A percentile compares a stretch with the other conserved stretches of the same genome.
Evolutionary conservation across 2,888 invertebrate genomes (phyloP).

Genomic region (Acleris cristana): DNA sequence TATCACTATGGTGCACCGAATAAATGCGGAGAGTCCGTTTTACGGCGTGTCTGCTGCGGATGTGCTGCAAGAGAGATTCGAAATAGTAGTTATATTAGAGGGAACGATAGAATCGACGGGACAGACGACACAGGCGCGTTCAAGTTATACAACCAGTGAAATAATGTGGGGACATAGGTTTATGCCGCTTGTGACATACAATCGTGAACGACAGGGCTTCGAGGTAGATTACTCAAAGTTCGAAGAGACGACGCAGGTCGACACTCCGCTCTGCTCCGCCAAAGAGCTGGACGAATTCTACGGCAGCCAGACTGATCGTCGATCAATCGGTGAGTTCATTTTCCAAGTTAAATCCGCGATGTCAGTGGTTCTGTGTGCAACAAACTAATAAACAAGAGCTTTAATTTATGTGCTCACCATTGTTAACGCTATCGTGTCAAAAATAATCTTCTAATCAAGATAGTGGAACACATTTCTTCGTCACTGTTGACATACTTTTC

Average conservation of each 20-base stretch:
- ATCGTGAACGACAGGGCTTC: conserved; percentile 89
- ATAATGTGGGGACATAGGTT: conserved; percentile 93
- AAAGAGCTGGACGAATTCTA: conserved; percentile 87
- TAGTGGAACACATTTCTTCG: conserved; percentile 43
- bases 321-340: conserved; percentile 81
- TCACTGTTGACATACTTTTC: conserved; percentile 41
- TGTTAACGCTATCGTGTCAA: conserved; percentile 43
- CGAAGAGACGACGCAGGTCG: conserved; percentile 90
- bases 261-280: conserved; percentile 90
- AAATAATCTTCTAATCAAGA: conserved; percentile 42
- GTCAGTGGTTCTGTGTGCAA: conserved; percentile 59
- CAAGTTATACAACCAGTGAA: conserved; percentile 91
- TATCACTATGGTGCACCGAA: conserved; percentile 93
- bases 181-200: conserved; percentile 88
- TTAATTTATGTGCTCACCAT: conserved; percentile 45
- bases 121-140: conserved; percentile 88
- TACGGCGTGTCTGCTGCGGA: conserved; percentile 93
- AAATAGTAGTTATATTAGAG: conserved; percentile 92
- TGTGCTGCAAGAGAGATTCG: conserved; percentile 90
- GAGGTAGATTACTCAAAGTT: conserved; percentile 93
- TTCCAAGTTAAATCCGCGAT: conserved; percentile 53
- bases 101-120: conserved; percentile 93
- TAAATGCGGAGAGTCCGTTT: conserved; percentile 92
- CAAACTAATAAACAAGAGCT: conserved; percentile 50
- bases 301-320: conserved; percentile 81